Conservation (phyloP, 2,888 invertebrate genomes). For the Uropetala carovei region DNA sequence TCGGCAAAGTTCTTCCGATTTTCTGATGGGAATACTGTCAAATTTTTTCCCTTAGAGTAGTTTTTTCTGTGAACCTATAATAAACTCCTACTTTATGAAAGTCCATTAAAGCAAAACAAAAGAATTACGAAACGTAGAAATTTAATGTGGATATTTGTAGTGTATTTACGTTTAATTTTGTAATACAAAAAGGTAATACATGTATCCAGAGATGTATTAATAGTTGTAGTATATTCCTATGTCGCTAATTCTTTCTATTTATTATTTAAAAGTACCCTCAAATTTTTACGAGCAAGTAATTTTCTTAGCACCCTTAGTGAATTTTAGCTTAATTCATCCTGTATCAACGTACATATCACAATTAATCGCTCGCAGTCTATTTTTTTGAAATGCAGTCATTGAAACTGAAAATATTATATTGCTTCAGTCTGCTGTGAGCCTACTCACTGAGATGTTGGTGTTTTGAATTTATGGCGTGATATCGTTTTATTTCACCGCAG, state of each 20-base stretch:
- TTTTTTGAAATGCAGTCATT: background rate
- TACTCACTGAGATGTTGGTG: background rate
- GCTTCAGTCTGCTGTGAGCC: background rate
- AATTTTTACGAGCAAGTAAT: too few relatives aligned
- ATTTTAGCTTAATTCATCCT: too few relatives aligned
- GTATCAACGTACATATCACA: too few relatives aligned
- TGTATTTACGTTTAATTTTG: constrained; percentile 14
- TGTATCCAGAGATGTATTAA: background rate
- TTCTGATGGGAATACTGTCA: too few relatives aligned
- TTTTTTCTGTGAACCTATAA: too few relatives aligned
- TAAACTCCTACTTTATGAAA: background rate
- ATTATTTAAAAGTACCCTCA: too few relatives aligned
- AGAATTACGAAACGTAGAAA: background rate
- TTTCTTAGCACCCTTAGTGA: too few relatives aligned
- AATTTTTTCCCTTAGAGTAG: too few relatives aligned
- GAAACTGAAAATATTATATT: background rate
- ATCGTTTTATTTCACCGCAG: constrained; percentile 15
- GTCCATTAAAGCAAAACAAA: background rate
- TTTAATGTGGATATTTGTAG: background rate
- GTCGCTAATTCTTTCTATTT: too few relatives aligned
- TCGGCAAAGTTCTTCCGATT: too few relatives aligned
- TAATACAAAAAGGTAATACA: background rate
- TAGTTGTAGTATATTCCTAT: background rate
- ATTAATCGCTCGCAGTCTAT: too few relatives aligned
- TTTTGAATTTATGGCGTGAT: background rate